A percentile compares a stretch with the other conserved stretches of the same genome.
Conservation (phyloP, 2,797 vertebrate species). For the Acanthurus lineatus region DNA sequence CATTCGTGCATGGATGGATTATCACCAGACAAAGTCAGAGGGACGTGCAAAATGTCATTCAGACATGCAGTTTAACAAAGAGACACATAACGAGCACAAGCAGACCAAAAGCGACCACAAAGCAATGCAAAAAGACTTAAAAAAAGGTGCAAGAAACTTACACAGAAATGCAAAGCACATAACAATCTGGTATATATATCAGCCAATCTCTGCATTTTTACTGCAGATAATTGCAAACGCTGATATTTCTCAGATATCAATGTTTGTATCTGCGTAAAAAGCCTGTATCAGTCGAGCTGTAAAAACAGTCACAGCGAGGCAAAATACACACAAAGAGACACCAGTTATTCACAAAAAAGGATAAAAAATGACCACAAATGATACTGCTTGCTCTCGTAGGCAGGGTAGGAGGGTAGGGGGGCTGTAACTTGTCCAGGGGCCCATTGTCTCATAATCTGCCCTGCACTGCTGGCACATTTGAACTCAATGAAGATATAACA, state of each 20-base stretch:
- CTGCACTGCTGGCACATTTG: conserved; percentile 17
- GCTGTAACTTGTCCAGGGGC: neutral
- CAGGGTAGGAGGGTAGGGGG: neutral
- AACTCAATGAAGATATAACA: conserved; percentile 53
- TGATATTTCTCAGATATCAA: neutral
- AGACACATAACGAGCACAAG: neutral
- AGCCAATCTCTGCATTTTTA: too few species aligned
- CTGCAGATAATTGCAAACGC: too few species aligned
- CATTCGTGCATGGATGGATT: conserved; percentile 5
- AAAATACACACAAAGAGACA: neutral
- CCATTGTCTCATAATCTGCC: neutral
- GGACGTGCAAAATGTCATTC: neutral
- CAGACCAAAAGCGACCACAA: neutral
- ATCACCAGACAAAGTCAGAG: neutral
- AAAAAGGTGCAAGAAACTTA: neutral
- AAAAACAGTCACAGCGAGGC: neutral
- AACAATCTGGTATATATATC: neutral
- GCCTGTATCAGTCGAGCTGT: too few species aligned
- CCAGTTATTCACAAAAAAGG: too few species aligned
- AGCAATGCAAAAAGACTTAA: neutral
- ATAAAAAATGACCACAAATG: neutral
- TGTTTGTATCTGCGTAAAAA: neutral
- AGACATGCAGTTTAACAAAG: neutral
- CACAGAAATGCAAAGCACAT: neutral
- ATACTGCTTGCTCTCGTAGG: neutral